Evolutionary conservation across 2,888 invertebrate genomes (phyloP), one percentile per base, ranked within the genome.

Genomic region (Arrhopalites spinosus): DNA sequence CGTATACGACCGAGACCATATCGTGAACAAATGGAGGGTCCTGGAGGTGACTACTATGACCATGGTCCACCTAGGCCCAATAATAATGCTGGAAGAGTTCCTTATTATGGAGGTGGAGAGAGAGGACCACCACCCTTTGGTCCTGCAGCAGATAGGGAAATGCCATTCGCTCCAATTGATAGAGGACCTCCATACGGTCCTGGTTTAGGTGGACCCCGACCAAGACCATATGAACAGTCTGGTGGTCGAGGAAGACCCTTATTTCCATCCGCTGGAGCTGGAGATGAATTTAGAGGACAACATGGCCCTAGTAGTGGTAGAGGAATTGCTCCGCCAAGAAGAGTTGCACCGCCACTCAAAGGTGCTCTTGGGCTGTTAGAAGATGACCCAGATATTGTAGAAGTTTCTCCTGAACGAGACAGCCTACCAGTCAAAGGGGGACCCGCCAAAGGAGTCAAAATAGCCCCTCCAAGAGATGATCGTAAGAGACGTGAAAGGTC

Each of bases 401-500:
- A 63, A 25, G 13, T 73, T 23, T 56, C 61, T 8, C 73, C 63
- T 29, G 27, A 20, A 25, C 47, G 25, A 43, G 45, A 29, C 3
- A 70, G 70, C n/a, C 53, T 43, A 43, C 1, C 45, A 68, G 11
- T 17, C 30, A 20, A 43, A 3, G 1, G 20, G n/a, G 5, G 7
- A 30, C 20, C 11, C 1, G 20, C 15, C 2, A 61, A 45, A 36
- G 45, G 61, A 8, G 29, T 73, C n/a, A 73, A 73, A 64, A 17
- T 73, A 5, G 73, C 73, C 1, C 73, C 73, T 29, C 73, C 73
- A 23, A 74, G 73, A 25, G 29, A 59, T 59, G 77, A 78, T 56
- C 64, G 77, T 1, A 78, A 78, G n/a, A 78, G 78, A 76, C 20
- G 77, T 61, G 70, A 83, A 27, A 20, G 59, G 8, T 25, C 23